Evolutionary conservation across 2,797 vertebrate genomes (phyloP).

Genomic region (Furcifer pardalis): DNA sequence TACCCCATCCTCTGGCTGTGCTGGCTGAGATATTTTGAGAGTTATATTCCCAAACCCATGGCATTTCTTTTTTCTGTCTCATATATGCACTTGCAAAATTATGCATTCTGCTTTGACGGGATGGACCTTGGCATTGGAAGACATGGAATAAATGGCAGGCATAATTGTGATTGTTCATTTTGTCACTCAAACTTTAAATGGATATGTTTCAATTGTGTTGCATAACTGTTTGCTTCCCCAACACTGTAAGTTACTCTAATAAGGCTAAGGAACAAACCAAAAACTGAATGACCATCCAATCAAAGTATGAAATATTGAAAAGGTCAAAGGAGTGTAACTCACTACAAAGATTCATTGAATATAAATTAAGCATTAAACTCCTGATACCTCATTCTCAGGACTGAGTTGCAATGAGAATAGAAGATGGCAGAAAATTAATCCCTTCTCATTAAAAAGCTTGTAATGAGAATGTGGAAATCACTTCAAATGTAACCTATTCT

Average conservation of each 20-base stretch:
- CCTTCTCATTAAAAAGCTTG: constrained; percentile 67
- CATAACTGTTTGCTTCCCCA: constrained; percentile 24
- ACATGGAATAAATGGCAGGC: not conserved
- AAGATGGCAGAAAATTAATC: constrained; percentile 73
- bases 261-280: constrained; percentile 58
- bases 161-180: not conserved
- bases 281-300: constrained; percentile 59
- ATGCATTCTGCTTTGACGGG: not conserved
- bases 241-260: constrained; percentile 11
- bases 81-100: not conserved
- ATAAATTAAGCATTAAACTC: constrained; percentile 70
- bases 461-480: constrained; percentile 62
- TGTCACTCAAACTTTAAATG: not conserved
- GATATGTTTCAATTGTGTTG: constrained; percentile 17
- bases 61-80: too few species aligned
- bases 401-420: constrained; percentile 65
- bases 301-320: constrained; percentile 66
- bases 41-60: too few species aligned
- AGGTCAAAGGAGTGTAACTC: constrained; percentile 62
- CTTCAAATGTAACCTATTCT: constrained; percentile 55
- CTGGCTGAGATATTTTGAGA: too few species aligned
- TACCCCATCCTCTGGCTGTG: too few species aligned
- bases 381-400: constrained; percentile 58
- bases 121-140: not conserved
- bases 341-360: constrained; percentile 63